Base-by-base conservation (phyloP, 2,113 vertebrate species). In the Hepsetus odoe region DNA sequence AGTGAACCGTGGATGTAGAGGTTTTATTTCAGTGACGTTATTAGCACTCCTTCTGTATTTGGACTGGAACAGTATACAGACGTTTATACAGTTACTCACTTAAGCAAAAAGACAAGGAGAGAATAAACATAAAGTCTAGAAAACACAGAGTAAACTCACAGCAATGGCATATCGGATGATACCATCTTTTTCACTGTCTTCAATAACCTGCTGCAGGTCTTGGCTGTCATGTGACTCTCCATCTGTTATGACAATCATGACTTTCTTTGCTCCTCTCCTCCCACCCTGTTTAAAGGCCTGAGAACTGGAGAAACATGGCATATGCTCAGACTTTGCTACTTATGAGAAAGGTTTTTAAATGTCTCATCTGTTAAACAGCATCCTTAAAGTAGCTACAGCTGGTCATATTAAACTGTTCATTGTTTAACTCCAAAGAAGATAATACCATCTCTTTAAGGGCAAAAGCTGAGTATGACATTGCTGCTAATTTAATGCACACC, bases 181-280 rank as follows among this genome's bases (percentile, higher is more conserved):
- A 0, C 97, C 97, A 78, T 98, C 96, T 72, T 83, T 91, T 89
- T 98, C 94, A 5, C 96, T 96, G 80, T 94, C 91, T 71, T 90
- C 90, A 4, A 99, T 96, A 16, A 94, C 97, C 84, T 92, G 92
- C 84, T 95, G 86, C 78, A 98, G 93, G 84, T 97, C 93, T 0
- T 93, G 93, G 85, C 94, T 98, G 91, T 99, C 97, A 0, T 99
- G 97, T n/a, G 97, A 98, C 73, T 99, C 97, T 49, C 97, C 97
- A 0, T 99, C 97, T 3, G 97, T 99, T 88, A 99, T 97, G 51
- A 99, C 96, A 4, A 99, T 96, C 97, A 99, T 98, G 82, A 99
- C 97, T 75, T 98, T 95, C 90, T 96, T 95, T 59, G 97, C 96
- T 1, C 96, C 97, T 44, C 93, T 94, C 26, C 97, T 92, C 8